Base-by-base conservation (phyloP, 92 coral and sea anemone genomes). In the Umimayanthus chanpuru region DNA sequence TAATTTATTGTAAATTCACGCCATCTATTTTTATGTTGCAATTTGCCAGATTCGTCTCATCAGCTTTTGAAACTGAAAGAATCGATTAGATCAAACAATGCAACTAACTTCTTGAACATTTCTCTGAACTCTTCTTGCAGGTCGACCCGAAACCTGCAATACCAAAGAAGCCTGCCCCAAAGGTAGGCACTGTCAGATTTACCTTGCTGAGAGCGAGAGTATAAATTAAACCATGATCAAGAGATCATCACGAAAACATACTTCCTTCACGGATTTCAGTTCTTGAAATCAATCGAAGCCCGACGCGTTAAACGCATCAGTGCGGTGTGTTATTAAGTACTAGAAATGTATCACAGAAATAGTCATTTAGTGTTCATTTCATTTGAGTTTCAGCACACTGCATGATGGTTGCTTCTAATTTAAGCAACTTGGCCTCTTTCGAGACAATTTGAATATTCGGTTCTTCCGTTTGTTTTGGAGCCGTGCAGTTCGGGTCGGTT, bases 101-200 rank as follows among this genome's bases (percentile, higher is more conserved):
- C 83, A 86, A 65, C 89, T 82, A 88, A 82, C 88, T 49, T 74
- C 58, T 76, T 87, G 88, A 73, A 43, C 76, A 85, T 79, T 86
- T 87, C 87, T 87, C 82, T 90, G 41, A 61, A 85, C 50, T 89
- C 78, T 91, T 67, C 80, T 84, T 90, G 91, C 93, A 97, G 99
- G 94, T 97, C 53, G 99, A 97, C 80, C 99, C 99, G 7, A 97
- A 97, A 89, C 89, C 94, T 64, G 99, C 99, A 53, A 95, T 97
- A 6, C 98, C 99, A 44, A 97, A 94, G 86, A 85, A 96, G 88
- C 98, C 99, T 58, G 98, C 95, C 32, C 98, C 98, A 40, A 97
- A 97, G 99, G 99, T 97, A 94, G 88, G 93, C 68, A 40, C 49
- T 29, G 77, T 80, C 82, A 75, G 56, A 41, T 66, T 61, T 80